Evolutionary conservation across 2,797 vertebrate species (phyloP), one percentile per base, ranked within the genome.

Genomic region (Mormyrus proboscirostris): DNA sequence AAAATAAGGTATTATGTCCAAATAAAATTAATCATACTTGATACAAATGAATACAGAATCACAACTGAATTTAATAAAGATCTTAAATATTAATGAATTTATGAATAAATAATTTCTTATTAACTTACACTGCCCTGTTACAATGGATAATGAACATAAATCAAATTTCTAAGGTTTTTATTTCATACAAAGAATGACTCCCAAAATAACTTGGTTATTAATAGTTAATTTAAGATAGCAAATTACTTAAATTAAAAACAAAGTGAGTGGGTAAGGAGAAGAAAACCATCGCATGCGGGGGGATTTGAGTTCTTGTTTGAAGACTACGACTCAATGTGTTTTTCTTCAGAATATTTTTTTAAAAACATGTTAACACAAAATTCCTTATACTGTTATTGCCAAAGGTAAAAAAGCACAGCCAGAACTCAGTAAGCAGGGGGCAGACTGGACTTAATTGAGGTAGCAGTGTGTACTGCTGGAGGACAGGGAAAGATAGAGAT

Each of bases 101-200:
- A 93, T 94, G 90, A 93, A 92, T 92, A 92, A 92, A 92, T 92
- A 90, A 93, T 93, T 33, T 91, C 90, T 92, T 92, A 93, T 92
- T 87, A 87, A 87, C 85, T 90, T 90, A 14, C 88, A 87, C 79
- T 86, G 84, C 89, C 90, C 89, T 91, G 91, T 92, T 57, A 87
- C 50, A 41, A 14, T 57, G 50, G 22, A 57, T 87, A 87, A 87
- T 59, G 85, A 87, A 41, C 53, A 87, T 87, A 87, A 57, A 57
- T 87, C 53, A 87, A 87, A 57, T 87, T 87, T 12, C 50, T 38
- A 55, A 87, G 51, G 51, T 87, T 87, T 87, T 87, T 87, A 55
- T 55, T 87, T 59, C 51, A 87, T 33, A 57, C 51, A 41, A 87
- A 87, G 29, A 87, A 87, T 55, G 85, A 55, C 51, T 87, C 50